Evolutionary conservation across 2,113 vertebrate genomes (phyloP).

Genomic region (Arenaria interpres): DNA sequence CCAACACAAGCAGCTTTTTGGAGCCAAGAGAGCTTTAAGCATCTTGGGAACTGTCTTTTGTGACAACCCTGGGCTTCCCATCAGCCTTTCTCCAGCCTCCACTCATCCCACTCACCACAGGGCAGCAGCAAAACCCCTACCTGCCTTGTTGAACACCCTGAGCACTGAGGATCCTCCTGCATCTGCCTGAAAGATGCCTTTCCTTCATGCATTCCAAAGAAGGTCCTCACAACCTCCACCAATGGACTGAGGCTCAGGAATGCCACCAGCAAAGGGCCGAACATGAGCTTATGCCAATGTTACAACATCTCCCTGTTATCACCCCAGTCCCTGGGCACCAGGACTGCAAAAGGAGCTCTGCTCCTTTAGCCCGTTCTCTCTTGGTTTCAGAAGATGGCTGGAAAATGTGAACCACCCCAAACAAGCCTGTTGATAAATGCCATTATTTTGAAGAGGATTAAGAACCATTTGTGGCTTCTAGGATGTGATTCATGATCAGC

Average conservation of each 20-base stretch:
- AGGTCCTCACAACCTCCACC: not conserved
- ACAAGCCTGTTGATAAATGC: not conserved
- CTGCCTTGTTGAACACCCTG: not conserved
- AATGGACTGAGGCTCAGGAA: not conserved
- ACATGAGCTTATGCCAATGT: not conserved
- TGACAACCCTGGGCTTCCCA: not conserved
- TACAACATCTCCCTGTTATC: not conserved
- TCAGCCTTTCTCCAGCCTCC: not conserved
- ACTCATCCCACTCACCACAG: not conserved
- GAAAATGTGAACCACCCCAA: not conserved
- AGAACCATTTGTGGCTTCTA: not conserved
- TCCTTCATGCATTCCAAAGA: not conserved
- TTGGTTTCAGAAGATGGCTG: not conserved
- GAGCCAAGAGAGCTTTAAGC: not conserved
- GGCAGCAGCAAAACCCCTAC: not conserved
- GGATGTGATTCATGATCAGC: not conserved
- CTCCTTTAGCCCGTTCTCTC: not conserved
- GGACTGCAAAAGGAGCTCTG: not conserved
- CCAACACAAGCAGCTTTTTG: not conserved
- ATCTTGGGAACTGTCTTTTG: not conserved
- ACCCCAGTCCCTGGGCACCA: rapidly evolving
- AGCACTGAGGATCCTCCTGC: not conserved
- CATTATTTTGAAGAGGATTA: not conserved
- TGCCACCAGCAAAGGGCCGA: not conserved
- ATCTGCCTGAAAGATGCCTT: not conserved